phyloP scores from a whole-genome alignment of 2,888 invertebrate genomes.

The Neelides folsomi region DNA sequence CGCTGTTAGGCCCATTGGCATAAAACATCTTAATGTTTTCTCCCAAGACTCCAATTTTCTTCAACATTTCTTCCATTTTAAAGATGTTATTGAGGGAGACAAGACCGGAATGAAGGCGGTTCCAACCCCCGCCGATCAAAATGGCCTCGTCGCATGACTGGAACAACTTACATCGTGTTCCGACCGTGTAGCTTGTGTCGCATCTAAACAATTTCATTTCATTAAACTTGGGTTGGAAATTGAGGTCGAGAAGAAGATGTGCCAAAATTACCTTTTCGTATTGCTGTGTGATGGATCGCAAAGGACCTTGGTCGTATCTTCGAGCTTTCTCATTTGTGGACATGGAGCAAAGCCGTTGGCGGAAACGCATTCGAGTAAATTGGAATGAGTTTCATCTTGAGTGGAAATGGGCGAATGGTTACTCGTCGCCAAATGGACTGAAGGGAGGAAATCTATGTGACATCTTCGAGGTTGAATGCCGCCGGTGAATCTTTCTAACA shows the following conservation, averaged over 20 bases:
- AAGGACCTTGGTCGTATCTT: conserved; percentile 37
- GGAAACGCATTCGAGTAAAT: conserved; percentile 27
- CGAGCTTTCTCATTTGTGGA: conserved; percentile 35
- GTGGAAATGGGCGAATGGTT: conserved; percentile 36
- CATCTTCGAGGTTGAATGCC: conserved; percentile 36
- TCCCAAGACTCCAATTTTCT: conserved; percentile 39
- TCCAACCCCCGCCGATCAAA: conserved; percentile 43
- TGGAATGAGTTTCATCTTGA: conserved; percentile 35
- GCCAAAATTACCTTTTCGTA: conserved; percentile 35
- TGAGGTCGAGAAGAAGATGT: not conserved
- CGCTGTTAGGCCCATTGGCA: conserved; percentile 38
- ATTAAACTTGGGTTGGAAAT: not conserved
- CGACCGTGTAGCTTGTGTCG: conserved; percentile 28
- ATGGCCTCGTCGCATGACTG: conserved; percentile 43
- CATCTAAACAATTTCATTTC: conserved; percentile 14
- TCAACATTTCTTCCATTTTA: conserved; percentile 38
- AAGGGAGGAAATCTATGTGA: conserved; percentile 42
- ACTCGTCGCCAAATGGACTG: conserved; percentile 36
- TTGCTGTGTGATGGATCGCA: conserved; percentile 41
- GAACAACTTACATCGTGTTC: conserved; percentile 38
- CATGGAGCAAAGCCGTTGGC: conserved; percentile 38
- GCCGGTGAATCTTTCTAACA: conserved; percentile 36
- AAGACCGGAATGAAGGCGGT: conserved; percentile 38
- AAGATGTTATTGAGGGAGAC: conserved; percentile 37
- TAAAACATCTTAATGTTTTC: conserved; percentile 43